phyloP scores from a whole-genome alignment of 2,113 vertebrate species.

The Tinamus guttatus region DNA sequence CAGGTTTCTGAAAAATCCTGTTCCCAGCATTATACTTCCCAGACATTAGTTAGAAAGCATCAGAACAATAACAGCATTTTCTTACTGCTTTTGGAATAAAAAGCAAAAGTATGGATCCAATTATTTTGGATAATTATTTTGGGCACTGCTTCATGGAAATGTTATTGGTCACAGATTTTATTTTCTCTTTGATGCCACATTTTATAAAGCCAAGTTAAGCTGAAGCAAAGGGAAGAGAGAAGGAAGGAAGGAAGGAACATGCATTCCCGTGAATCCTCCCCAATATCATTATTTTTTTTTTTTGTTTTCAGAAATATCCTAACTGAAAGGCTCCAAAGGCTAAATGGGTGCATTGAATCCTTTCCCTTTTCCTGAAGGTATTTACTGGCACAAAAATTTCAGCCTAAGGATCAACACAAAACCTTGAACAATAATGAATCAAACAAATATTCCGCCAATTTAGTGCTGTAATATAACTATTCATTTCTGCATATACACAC shows the following conservation, averaged over 20 bases:
- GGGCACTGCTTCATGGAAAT: not conserved
- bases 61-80: not conserved
- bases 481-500: not conserved
- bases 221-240: not conserved
- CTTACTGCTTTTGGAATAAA: not conserved
- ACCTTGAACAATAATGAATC: not conserved
- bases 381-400: not conserved
- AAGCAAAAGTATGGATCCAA: not conserved
- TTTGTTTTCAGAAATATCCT: conserved; percentile 32
- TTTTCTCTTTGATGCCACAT: not conserved
- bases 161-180: not conserved
- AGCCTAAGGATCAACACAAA: not conserved
- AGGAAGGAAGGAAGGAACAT: not conserved
- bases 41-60: not conserved
- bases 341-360: not conserved
- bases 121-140: not conserved
- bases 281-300: not conserved
- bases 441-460: not conserved
- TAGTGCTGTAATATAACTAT: not conserved
- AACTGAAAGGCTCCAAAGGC: conserved; percentile 15
- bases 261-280: not conserved
- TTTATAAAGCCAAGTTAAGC: not conserved
- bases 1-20: not conserved
- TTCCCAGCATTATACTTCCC: not conserved
- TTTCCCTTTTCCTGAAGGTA: not conserved